Evolutionary conservation across 30 jellyfish, hydroid and myxozoan species (phyloP).

Genomic region (Aurelia aurita): DNA sequence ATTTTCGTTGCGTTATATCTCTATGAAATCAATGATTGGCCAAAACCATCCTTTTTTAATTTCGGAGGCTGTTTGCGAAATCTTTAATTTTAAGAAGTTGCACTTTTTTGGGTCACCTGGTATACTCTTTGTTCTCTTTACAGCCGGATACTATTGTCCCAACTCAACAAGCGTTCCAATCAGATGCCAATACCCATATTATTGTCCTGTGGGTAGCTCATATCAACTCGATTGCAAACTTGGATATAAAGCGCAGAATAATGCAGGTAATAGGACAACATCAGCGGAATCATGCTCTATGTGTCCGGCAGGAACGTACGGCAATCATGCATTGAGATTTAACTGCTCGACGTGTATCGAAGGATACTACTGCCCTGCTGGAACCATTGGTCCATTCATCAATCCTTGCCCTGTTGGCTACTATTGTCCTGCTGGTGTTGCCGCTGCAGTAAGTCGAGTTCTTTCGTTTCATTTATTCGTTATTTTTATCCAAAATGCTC

Average conservation of each 20-base stretch:
- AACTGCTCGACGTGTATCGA: slow-evolving; percentile 91
- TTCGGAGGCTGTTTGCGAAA: no score
- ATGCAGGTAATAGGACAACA: slow-evolving; percentile 88
- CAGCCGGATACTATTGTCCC: slow-evolving; percentile 96
- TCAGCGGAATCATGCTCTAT: slow-evolving; percentile 72
- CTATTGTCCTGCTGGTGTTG: slow-evolving; percentile 91
- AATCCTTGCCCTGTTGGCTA: slow-evolving; percentile 93
- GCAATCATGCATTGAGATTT: slow-evolving; percentile 79
- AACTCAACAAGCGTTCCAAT: slow-evolving; percentile 91
- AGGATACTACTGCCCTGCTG: slow-evolving; percentile 96
- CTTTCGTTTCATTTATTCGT: no score
- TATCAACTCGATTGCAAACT: slow-evolving; percentile 80
- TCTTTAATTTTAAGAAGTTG: no score
- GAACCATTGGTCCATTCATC: slow-evolving; percentile 83
- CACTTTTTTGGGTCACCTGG: no score
- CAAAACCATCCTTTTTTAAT: no score
- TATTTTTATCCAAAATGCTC: no score
- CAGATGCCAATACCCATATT: slow-evolving; percentile 86
- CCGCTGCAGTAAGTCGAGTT: slow-evolving; percentile 65
- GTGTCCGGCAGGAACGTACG: slow-evolving; percentile 94
- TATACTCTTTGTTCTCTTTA: neutral
- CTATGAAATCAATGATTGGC: no score
- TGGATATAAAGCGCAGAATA: slow-evolving; percentile 84
- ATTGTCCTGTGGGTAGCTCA: slow-evolving; percentile 92
- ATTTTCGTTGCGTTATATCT: no score